Base-by-base conservation (phyloP, 2,113 vertebrate species). In the Otolemur garnettii region DNA sequence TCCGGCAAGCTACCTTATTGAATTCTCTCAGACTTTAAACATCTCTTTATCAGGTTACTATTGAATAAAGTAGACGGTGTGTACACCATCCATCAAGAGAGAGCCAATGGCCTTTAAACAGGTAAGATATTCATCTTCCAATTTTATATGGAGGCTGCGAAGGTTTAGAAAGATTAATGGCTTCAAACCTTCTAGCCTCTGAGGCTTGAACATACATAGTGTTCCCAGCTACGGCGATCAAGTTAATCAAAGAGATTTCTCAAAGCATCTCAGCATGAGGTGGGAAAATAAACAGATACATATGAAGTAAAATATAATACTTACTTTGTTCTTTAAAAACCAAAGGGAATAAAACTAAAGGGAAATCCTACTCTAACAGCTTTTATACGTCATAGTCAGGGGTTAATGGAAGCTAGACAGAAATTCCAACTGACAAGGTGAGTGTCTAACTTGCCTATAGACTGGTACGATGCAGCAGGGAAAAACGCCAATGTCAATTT, bases 1-100 rank as follows among this genome's bases (percentile, higher is more conserved):
- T 72, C 35, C 84, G 90, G 69, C 11, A 94, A 96, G 53, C 18
- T 90, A 15, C 14, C 71, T 71, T 93, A 93, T 82, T 95, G 81
- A 96, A 88, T 95, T 69, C 92, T 92, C 53, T 86, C 53, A 87
- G 15, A 1, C 3, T 84, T 96, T 87, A 94, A 93, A 84, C 30
- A 92, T 82, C 72, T 97, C n/a, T 95, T 92, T 91, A 95, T 85
- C 33, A 87, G 55, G 24, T 92, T 91, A 90, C 24, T 84, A 78
- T 93, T 78, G 87, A 78, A 55, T 78, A 87, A 84, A n/a, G 68
- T 79, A 82, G 28, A 74, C 69, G 12, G 17, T 81, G 19, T 90
- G 13, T 9, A 59, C 55, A 38, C 15, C 59, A 92, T 95, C 4
- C 60, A 95, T 95, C 81, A 95, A 42, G 69, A 90, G n/a, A 60